Base-by-base conservation (phyloP, 2,888 invertebrate genomes). In the Orchestes rusci region DNA sequence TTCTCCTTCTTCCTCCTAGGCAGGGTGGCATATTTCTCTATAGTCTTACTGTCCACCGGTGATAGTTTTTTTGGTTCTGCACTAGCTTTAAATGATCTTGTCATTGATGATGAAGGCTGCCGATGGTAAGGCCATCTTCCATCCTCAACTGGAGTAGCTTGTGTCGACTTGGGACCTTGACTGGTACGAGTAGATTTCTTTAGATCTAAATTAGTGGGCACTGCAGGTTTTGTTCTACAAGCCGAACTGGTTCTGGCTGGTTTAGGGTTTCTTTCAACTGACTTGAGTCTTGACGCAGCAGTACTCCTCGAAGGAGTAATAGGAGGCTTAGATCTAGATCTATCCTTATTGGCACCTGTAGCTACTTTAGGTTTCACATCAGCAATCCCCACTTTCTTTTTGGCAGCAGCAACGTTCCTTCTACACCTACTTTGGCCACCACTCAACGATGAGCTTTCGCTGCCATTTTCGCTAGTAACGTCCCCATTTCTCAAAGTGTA, bases 21-120 rank as follows among this genome's bases (percentile, higher is more conserved):
- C 30, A 89, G 64, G 0, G 89, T 89, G 5, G 82, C 87, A 57
- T 83, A 87, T 55, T 83, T 81, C 59, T 85, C 86, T 8, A 81
- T 72, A 0, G 80, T 73, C 32, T 65, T 67, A 13, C 74, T 65
- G 42, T 72, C 67, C 32, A 58, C 57, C 43, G 70, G 71, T 5
- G 59, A 52, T 12, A 60, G 51, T 52, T 58, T 57, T 55, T 62
- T 52, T 56, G 63, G 42, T 39, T 49, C 51, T 7, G 35, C 58
- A 55, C 29, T 62, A 49, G 71, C 61, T 39, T 74, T 55, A 39
- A 62, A 48, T 2, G 66, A 63, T 37, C 64, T 54, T 0, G 66
- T 64, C 60, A 69, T 64, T 17, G 61, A 52, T 3, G 67, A 61
- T 7, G 66, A 63, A n/a, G 66, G 62, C 17, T 19, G 12, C 3